Base-by-base conservation (phyloP, 2,113 vertebrate species). In the Psilopsiagon aymara region DNA sequence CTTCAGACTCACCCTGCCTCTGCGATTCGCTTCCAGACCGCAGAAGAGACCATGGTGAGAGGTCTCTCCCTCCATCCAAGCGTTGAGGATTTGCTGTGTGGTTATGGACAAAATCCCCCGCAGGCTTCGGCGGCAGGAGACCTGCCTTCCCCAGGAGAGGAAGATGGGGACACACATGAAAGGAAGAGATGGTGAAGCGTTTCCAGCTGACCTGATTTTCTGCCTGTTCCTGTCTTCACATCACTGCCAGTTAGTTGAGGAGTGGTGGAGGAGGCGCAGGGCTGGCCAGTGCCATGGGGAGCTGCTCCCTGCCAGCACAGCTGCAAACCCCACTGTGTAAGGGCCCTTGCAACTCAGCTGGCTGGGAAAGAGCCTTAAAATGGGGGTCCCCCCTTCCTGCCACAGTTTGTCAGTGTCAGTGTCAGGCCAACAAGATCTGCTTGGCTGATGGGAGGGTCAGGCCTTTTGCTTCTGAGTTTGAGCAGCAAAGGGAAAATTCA, bases 141-240 rank as follows among this genome's bases (percentile, higher is more conserved):
- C 41, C 60, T 49, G 35, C 91, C 87, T 82, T 74, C 57, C 39
- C 64, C 47, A 8, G 2, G 79, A 88, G 79, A 68, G 73, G 46
- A 43, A 52, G 49, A 76, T 71, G 64, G 31, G 41, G 71, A 44
- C 18, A 82, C 80, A 68, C 39, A 13, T 41, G 81, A 87, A 81
- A 92, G 88, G 87, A 75, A 91, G 91, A 69, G 95, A 88, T 91
- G 95, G 86, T 1, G 6, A 92, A 73, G 91, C 35, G 2, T 95
- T 97, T 97, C 94, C 96, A 95, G 92, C 70, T 96, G 96, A 96
- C 95, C 97, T 97, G 94, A 93, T 97, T 97, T 95, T 47, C 79
- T 91, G 70, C 82, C 66, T 28, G 18, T n/a, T 81, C 63, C 85
- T 19, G 1, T 77, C 88, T 62, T 76, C 71, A 74, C 82, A 73